These are phyloP conservation scores for Hermodice carunculata DNA, from an alignment of 2,888 invertebrate species.

Conservation along the genomic window DNA sequence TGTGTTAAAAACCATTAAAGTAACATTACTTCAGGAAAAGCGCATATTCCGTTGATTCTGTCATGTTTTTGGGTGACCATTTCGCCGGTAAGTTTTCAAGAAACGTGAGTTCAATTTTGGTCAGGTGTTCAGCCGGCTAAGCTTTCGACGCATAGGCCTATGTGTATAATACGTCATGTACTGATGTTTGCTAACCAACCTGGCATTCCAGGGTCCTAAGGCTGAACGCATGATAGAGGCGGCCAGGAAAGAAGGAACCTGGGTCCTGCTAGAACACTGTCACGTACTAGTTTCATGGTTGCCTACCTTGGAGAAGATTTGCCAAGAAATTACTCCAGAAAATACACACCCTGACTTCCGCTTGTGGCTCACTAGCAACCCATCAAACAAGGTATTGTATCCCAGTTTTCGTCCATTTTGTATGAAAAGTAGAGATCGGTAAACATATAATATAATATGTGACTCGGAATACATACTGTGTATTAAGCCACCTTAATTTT, in stretches of 20 bases:
- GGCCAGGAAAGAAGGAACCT: conserved; percentile 86
- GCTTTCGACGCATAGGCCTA: no score
- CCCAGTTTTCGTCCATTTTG: background rate
- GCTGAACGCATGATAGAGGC: conserved; percentile 89
- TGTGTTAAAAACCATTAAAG: no score
- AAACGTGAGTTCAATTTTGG: no score
- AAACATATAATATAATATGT: background rate
- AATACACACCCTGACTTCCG: conserved; percentile 90
- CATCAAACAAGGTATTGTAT: conserved; percentile 77
- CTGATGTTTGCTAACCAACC: no score
- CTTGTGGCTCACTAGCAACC: conserved; percentile 92
- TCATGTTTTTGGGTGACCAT: no score
- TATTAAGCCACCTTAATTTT: no score
- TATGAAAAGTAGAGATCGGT: background rate
- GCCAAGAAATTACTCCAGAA: conserved; percentile 84
- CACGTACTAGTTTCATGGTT: conserved; percentile 96
- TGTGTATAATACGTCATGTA: no score
- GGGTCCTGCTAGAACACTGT: conserved; percentile 96
- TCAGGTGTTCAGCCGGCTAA: no score
- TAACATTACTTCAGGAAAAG: no score
- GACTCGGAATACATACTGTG: no score
- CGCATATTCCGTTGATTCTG: no score
- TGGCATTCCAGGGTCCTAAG: conserved; percentile 71
- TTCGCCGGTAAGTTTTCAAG: no score
- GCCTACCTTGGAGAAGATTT: conserved; percentile 90